A percentile compares a stretch with the other conserved stretches of the same genome.
Conservation (phyloP, 2,888 invertebrate species). For the Dryadula phaetusa region DNA sequence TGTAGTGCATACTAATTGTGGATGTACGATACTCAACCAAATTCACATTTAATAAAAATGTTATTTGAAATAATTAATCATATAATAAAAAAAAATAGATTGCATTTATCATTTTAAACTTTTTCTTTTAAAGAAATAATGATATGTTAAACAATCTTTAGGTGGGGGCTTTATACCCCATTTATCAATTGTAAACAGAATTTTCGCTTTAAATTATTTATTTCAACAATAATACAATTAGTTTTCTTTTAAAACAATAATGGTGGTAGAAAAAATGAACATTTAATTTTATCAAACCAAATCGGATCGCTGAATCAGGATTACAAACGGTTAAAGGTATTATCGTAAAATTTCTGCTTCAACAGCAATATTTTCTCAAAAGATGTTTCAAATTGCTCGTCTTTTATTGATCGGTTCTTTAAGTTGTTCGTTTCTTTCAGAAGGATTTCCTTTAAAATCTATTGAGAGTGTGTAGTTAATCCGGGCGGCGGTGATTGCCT, state of each 20-base stretch:
- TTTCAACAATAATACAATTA: too few relatives aligned
- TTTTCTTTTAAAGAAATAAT: too few relatives aligned
- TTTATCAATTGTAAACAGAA: slow-evolving; percentile 26
- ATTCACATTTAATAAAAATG: too few relatives aligned
- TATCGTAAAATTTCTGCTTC: slow-evolving; percentile 50
- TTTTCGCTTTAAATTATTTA: background rate
- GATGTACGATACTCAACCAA: too few relatives aligned
- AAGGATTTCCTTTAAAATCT: slow-evolving; percentile 63
- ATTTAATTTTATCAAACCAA: slow-evolving; percentile 28
- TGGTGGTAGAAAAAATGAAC: background rate
- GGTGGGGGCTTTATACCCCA: too few relatives aligned
- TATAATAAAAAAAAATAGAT: too few relatives aligned
- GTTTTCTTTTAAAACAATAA: background rate
- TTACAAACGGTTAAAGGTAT: slow-evolving; percentile 35
- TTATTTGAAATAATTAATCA: too few relatives aligned
- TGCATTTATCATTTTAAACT: too few relatives aligned
- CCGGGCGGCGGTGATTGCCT: slow-evolving; percentile 63
- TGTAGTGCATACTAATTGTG: too few relatives aligned
- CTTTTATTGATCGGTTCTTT: slow-evolving; percentile 52
- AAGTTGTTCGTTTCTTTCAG: slow-evolving; percentile 47
- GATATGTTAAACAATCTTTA: too few relatives aligned
- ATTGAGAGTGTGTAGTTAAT: slow-evolving; percentile 67
- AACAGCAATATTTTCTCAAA: slow-evolving; percentile 55
- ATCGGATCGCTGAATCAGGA: slow-evolving; percentile 34
- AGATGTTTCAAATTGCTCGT: slow-evolving; percentile 41